These are phyloP conservation scores for Troides aeacus DNA, from an alignment of 2,888 invertebrate genomes.

Conservation along the genomic window DNA sequence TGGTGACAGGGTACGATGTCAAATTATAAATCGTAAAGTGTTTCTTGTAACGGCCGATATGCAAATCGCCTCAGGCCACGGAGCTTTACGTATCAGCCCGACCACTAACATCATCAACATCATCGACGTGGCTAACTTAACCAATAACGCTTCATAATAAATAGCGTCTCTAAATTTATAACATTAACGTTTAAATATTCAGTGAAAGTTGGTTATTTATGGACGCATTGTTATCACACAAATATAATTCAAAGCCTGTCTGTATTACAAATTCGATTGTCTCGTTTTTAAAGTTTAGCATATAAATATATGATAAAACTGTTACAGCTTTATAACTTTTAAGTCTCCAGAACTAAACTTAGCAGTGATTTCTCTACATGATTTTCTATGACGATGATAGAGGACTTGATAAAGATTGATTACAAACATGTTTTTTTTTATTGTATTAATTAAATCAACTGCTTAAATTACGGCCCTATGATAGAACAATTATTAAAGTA, in stretches of 20 bases:
- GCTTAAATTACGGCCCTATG: too few species aligned
- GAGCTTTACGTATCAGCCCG: conserved; percentile 9
- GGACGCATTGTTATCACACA: conserved; percentile 8
- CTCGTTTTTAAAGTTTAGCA: not conserved
- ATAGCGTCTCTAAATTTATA: conserved; percentile 18
- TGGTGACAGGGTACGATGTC: conserved; percentile 11
- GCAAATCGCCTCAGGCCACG: not conserved
- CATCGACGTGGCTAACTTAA: conserved; percentile 16
- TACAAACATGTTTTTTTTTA: too few species aligned
- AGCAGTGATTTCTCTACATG: not conserved
- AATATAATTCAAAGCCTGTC: not conserved
- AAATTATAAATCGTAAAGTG: conserved; percentile 20
- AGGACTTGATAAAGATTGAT: not conserved
- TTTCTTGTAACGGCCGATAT: conserved; percentile 19
- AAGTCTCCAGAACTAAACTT: not conserved
- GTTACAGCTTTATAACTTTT: not conserved
- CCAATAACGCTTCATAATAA: conserved; percentile 21
- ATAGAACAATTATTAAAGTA: too few species aligned
- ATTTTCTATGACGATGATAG: not conserved
- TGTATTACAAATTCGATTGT: not conserved
- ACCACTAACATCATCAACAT: conserved; percentile 9
- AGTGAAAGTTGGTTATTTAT: conserved; percentile 27
- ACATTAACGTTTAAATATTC: not conserved
- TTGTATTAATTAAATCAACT: too few species aligned
- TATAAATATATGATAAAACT: not conserved